Conservation (phyloP, 2,888 invertebrate species). For the Quadroppia sp. region DNA sequence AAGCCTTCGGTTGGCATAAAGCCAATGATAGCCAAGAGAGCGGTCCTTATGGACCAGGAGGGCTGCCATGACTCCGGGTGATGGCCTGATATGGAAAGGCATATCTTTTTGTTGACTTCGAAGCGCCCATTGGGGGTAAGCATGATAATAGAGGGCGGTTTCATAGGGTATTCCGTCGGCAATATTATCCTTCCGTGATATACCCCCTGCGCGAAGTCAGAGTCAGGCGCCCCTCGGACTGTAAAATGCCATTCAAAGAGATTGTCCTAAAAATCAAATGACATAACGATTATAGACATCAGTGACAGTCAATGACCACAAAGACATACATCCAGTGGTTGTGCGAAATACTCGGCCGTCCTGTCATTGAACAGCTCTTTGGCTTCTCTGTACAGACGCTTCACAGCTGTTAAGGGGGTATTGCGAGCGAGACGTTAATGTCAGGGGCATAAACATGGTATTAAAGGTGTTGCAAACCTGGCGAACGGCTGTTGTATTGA, state of each 20-base stretch:
- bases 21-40: constrained; percentile 81
- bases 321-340: constrained; percentile 67
- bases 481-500: constrained; percentile 43
- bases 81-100: constrained; percentile 88
- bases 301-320: too few species aligned
- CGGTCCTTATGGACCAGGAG: constrained; percentile 90
- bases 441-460: not conserved
- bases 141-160: constrained; percentile 89
- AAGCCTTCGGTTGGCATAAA: constrained; percentile 88
- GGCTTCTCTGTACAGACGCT: constrained; percentile 87
- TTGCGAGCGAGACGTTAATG: not conserved
- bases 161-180: constrained; percentile 94
- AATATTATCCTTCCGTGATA: constrained; percentile 88
- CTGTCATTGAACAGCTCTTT: constrained; percentile 69
- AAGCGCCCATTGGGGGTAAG: constrained; percentile 93
- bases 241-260: constrained; percentile 98
- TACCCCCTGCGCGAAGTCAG: constrained; percentile 82
- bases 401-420: constrained; percentile 65
- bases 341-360: constrained; percentile 82
- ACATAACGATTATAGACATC: not conserved
- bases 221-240: constrained; percentile 77
- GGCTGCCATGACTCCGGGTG: constrained; percentile 99
- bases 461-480: constrained; percentile 38
- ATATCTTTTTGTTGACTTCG: constrained; percentile 88
- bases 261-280: constrained; percentile 64